Conservation (phyloP, 2,797 vertebrate genomes). For the Mormyrops boulengeri region DNA sequence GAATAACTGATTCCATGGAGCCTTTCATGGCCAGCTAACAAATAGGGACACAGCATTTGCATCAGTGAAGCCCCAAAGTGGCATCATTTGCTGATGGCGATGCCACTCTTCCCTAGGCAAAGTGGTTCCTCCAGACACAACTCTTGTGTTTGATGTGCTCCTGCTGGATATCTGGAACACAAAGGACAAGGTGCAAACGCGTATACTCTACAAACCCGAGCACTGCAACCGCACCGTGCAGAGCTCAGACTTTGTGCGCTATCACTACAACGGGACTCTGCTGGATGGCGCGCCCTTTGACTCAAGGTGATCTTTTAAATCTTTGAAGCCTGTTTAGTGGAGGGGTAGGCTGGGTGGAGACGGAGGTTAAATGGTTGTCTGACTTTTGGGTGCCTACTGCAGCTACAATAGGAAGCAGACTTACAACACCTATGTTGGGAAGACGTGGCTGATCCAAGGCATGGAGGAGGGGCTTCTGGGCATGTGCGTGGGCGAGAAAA, state of each 20-base stretch:
- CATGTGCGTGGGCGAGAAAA: conserved; percentile 92
- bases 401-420: conserved; percentile 81
- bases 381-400: conserved; percentile 32
- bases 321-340: background rate
- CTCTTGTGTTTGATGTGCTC: conserved; percentile 80
- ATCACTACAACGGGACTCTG: conserved; percentile 88
- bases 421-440: conserved; percentile 79
- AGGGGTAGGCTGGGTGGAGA: background rate
- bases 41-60: background rate
- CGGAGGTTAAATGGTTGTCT: background rate
- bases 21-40: background rate
- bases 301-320: conserved; percentile 68
- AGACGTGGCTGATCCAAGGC: conserved; percentile 87
- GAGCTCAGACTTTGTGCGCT: conserved; percentile 84
- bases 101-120: conserved; percentile 38
- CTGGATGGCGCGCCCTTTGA: conserved; percentile 81
- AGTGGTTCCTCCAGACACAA: conserved; percentile 79
- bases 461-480: conserved; percentile 89
- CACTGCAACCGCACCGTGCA: conserved; percentile 80
- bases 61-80: background rate
- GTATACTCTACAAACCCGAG: conserved; percentile 64
- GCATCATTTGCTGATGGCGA: background rate
- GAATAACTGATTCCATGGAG: background rate
- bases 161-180: conserved; percentile 91
- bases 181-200: conserved; percentile 75